Conservation (phyloP, 2,797 vertebrate genomes). For the Pangasius larnaudii region DNA sequence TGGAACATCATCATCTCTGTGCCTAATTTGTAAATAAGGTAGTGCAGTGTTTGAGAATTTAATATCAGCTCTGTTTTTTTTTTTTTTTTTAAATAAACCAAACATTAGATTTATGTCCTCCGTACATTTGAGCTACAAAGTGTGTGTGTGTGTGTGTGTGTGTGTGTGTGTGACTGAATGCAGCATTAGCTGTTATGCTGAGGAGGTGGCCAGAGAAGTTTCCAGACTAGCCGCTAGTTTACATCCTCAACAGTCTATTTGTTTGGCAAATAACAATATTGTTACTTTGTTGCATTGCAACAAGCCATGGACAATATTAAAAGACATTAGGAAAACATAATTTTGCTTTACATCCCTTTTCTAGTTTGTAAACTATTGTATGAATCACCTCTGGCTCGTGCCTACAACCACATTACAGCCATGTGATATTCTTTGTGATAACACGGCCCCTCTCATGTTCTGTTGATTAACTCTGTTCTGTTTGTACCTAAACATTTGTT, state of each 20-base stretch:
- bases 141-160: no score
- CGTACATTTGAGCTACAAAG: not conserved
- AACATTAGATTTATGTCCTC: not conserved
- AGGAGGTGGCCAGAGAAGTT: not conserved
- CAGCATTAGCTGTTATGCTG: not conserved
- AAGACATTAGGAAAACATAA: not conserved
- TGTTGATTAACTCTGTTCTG: not conserved
- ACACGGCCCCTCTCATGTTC: not conserved
- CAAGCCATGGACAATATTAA: not conserved
- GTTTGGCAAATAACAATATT: not conserved
- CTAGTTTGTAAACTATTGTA: not conserved
- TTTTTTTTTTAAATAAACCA: no score
- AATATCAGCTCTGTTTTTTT: not conserved
- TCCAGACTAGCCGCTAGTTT: not conserved
- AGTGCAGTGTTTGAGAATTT: not conserved
- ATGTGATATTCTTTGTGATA: not conserved
- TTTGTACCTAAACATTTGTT: not conserved
- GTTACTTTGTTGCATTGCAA: not conserved
- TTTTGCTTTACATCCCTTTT: not conserved
- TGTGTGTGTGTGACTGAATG: no score
- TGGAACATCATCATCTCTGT: not conserved
- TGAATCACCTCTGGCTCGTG: not conserved
- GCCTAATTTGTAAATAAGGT: not conserved
- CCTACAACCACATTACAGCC: not conserved
- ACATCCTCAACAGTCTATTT: not conserved